Evolutionary conservation across 2,888 invertebrate genomes (phyloP), one percentile per base, ranked within the genome.

Genomic region (Xestia rhomboidea): DNA sequence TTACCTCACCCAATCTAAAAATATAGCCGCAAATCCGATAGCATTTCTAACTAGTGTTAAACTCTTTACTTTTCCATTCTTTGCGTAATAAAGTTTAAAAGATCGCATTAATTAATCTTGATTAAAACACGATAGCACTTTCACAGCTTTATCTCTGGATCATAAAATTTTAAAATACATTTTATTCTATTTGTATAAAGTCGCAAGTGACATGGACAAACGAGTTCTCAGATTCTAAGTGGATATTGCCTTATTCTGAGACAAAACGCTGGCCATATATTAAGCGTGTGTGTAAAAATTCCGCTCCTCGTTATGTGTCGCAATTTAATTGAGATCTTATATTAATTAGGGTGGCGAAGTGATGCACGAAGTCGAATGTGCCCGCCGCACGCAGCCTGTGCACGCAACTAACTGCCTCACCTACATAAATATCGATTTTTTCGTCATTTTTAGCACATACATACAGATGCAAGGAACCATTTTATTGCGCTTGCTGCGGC

Each of bases 261-360:
- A 93, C 94, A 93, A 93, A 94, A 93, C 91, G 91, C 89, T 87
- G 90, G 90, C 90, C 89, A 92, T 93, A 92, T 93, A 93, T 94
- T 92, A 92, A 92, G 91, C 90, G 91, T 90, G 93, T 91, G 93
- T 93, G 92, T 92, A 95, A 95, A 95, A 95, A 95, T 94, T 93
- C 93, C 91, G 90, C 93, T 93, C 91, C 94, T 95, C 94, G 93
- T 95, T 95, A 95, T 95, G 94, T 96, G 96, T 96, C 95, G 95
- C 95, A 93, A 94, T 96, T 97, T 97, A 97, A 97, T 97, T 97
- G 97, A 97, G 97, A 97, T 96, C 96, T 96, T 96, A 96, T 96
- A 97, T 97, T 97, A 96, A 96, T 97, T 96, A 96, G 96, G 93
- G 94, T 93, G 94, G 91, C 93, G 91, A 95, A 94, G 95, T 95